phyloP scores from a whole-genome alignment of 1,140 invertebrate species.

The Eueides isabella region DNA sequence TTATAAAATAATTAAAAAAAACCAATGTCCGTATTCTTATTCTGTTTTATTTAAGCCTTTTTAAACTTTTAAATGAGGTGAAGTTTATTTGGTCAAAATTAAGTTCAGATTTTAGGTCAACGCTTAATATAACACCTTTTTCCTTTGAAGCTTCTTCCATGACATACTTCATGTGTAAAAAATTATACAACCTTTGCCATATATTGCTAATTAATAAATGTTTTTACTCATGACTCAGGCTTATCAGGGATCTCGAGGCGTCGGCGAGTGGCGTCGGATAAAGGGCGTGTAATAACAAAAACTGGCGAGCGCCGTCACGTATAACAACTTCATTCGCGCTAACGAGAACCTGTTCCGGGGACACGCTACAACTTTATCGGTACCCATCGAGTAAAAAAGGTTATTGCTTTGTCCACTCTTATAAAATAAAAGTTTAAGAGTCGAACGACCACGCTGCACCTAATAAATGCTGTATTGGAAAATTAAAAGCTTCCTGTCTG shows the following conservation, averaged over 20 bases:
- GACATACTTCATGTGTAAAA: background rate
- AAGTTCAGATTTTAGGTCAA: background rate
- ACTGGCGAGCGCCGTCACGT: slow-evolving; percentile 53
- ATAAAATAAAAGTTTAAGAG: slow-evolving; percentile 18
- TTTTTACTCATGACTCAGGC: slow-evolving; percentile 29
- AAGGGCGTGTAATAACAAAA: slow-evolving; percentile 56
- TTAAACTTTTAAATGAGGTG: no score
- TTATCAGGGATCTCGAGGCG: slow-evolving; percentile 37
- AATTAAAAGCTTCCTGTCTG: slow-evolving; percentile 11
- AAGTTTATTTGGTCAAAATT: no score
- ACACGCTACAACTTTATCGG: slow-evolving; percentile 39
- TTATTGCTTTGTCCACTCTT: slow-evolving; percentile 35
- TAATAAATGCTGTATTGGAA: slow-evolving; percentile 24
- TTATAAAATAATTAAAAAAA: background rate
- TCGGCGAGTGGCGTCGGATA: slow-evolving; percentile 43
- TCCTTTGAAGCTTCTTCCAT: background rate
- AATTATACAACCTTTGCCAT: background rate
- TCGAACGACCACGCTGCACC: slow-evolving; percentile 11
- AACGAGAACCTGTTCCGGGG: slow-evolving; percentile 50
- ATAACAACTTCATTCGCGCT: slow-evolving; percentile 62
- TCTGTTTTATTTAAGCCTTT: background rate
- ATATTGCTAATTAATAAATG: slow-evolving; percentile 34
- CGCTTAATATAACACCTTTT: background rate
- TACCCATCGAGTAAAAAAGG: slow-evolving; percentile 36
- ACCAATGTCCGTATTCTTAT: background rate